Evolutionary conservation across 2,888 invertebrate species (phyloP).

Genomic region (Drosophila anomalata): DNA sequence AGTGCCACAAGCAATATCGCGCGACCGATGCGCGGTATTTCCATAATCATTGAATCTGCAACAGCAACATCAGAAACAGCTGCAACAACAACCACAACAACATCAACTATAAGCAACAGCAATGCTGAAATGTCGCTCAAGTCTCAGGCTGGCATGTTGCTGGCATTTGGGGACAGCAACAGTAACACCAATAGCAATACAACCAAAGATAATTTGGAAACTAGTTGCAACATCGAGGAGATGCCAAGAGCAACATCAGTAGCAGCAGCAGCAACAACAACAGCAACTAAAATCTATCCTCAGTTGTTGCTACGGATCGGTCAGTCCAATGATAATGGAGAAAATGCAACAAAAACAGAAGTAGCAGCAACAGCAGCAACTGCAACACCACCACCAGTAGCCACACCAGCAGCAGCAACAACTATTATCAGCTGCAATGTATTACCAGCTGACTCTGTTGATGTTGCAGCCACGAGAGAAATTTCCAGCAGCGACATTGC

Average conservation of each 20-base stretch:
- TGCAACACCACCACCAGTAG: background rate
- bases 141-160: constrained; percentile 48
- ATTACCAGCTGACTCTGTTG: constrained; percentile 34
- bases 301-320: constrained; percentile 69
- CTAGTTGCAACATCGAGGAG: constrained; percentile 56
- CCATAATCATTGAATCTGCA: constrained; percentile 72
- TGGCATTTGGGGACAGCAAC: constrained; percentile 49
- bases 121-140: constrained; percentile 61
- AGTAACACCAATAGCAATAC: constrained; percentile 33
- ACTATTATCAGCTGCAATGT: constrained; percentile 69
- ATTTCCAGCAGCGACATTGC: constrained; percentile 51
- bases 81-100: constrained; percentile 29
- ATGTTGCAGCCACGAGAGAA: constrained; percentile 44
- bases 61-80: constrained; percentile 24
- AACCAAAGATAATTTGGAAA: constrained; percentile 65
- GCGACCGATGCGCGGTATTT: constrained; percentile 70
- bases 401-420: constrained; percentile 48
- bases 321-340: constrained; percentile 56
- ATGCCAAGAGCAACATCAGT: constrained; percentile 17
- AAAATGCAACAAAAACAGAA: constrained; percentile 36
- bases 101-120: constrained; percentile 30
- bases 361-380: constrained; percentile 35
- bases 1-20: constrained; percentile 35
- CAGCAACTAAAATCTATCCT: constrained; percentile 57
- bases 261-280: constrained; percentile 7